Evolutionary conservation across 2,888 invertebrate genomes (phyloP).

Genomic region (Cerastis leucographa): DNA sequence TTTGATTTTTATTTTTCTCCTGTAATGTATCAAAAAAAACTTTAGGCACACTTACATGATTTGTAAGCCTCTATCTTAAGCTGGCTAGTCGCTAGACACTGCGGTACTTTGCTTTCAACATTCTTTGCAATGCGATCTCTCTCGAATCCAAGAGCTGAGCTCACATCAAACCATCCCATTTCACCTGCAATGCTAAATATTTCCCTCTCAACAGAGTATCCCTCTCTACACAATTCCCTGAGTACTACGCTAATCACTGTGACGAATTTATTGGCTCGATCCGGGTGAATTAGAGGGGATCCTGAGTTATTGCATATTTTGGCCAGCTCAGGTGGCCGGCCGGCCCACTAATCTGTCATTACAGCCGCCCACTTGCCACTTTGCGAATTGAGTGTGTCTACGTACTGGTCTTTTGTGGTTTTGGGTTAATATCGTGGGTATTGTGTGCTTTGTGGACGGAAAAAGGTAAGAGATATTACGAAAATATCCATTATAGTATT

Average conservation of each 20-base stretch:
- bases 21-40: neutral
- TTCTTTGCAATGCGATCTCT: neutral
- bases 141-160: neutral
- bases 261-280: slow-evolving; percentile 88
- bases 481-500: neutral
- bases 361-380: slow-evolving; percentile 77
- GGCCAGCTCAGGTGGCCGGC: slow-evolving; percentile 83
- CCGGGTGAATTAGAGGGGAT: slow-evolving; percentile 81
- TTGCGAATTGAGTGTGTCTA: slow-evolving; percentile 77
- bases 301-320: slow-evolving; percentile 85
- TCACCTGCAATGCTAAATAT: slow-evolving; percentile 2
- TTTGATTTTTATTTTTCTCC: slow-evolving; percentile 31
- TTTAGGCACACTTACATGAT: neutral
- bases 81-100: neutral
- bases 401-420: slow-evolving; percentile 41
- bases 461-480: neutral
- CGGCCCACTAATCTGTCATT: slow-evolving; percentile 86
- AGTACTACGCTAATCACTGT: slow-evolving; percentile 81
- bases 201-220: slow-evolving; percentile 27
- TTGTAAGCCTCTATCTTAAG: neutral
- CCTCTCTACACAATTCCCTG: slow-evolving; percentile 63
- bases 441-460: neutral
- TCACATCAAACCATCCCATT: neutral
- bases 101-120: neutral
- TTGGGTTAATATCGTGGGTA: neutral